Conservation (phyloP, 2,113 vertebrate genomes). For the Prinia subflava region DNA sequence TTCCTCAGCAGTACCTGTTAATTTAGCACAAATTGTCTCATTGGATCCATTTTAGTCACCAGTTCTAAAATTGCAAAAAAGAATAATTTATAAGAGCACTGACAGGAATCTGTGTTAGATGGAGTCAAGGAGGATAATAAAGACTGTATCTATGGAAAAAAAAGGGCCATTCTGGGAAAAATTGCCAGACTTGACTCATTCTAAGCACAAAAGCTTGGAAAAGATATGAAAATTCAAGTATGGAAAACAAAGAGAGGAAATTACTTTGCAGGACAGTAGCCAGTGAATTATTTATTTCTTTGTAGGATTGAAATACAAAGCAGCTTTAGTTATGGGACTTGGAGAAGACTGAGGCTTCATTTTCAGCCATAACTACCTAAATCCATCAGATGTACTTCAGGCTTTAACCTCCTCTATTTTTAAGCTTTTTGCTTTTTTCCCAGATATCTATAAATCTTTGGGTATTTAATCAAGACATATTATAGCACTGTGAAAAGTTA, state of each 20-base stretch:
- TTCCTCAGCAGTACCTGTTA: not conserved
- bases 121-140: constrained; percentile 43
- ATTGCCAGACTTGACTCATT: constrained; percentile 64
- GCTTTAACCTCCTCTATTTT: not conserved
- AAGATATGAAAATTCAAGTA: constrained; percentile 60
- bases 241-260: constrained; percentile 71
- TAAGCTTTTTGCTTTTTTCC: not conserved
- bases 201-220: constrained; percentile 54
- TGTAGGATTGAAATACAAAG: constrained; percentile 41
- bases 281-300: not conserved
- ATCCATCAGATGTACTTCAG: not conserved
- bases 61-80: not conserved
- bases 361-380: not conserved
- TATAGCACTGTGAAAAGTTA: not conserved
- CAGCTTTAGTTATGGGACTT: constrained; percentile 41
- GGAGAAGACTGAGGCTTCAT: not conserved
- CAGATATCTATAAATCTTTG: not conserved
- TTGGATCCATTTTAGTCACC: not conserved
- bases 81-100: constrained; percentile 34
- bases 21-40: not conserved
- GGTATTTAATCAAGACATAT: not conserved
- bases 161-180: constrained; percentile 30
- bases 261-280: constrained; percentile 60
- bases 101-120: constrained; percentile 35
- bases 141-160: constrained; percentile 54